Evolutionary conservation across 2,888 invertebrate species (phyloP).

Genomic region (Corythucha ciliata): DNA sequence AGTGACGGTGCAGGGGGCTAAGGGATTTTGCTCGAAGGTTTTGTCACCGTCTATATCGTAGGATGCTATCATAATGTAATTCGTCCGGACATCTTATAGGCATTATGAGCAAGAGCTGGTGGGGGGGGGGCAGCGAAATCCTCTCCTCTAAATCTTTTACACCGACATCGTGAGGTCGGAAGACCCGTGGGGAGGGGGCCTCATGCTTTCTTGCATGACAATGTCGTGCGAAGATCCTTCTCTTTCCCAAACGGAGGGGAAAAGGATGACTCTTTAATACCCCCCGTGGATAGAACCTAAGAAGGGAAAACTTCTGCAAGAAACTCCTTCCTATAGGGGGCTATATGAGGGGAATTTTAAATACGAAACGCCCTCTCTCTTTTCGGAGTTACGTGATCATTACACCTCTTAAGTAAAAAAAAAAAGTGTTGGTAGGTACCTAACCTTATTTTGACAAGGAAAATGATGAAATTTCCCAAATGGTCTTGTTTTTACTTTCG

Average conservation of each 20-base stretch:
- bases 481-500: no score
- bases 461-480: no score
- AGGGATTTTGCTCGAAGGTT: no score
- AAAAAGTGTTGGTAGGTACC: no score
- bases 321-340: background rate
- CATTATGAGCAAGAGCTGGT: background rate
- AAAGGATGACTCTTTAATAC: conserved; percentile 2
- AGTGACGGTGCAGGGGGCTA: no score
- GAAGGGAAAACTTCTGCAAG: background rate
- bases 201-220: conserved; percentile 1
- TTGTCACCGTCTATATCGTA: no score
- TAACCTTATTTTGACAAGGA: no score
- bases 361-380: background rate
- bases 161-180: no score
- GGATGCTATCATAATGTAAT: background rate
- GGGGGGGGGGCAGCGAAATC: no score
- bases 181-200: no score
- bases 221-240: no score
- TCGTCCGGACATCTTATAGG: conserved; percentile 2
- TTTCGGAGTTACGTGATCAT: background rate
- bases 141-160: conserved; percentile 6
- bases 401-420: no score
- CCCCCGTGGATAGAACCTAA: background rate
- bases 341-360: conserved; percentile 1
- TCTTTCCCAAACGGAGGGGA: background rate